phyloP scores from a whole-genome alignment of 1,140 invertebrate species.

The Alviniconcha marisindica region DNA sequence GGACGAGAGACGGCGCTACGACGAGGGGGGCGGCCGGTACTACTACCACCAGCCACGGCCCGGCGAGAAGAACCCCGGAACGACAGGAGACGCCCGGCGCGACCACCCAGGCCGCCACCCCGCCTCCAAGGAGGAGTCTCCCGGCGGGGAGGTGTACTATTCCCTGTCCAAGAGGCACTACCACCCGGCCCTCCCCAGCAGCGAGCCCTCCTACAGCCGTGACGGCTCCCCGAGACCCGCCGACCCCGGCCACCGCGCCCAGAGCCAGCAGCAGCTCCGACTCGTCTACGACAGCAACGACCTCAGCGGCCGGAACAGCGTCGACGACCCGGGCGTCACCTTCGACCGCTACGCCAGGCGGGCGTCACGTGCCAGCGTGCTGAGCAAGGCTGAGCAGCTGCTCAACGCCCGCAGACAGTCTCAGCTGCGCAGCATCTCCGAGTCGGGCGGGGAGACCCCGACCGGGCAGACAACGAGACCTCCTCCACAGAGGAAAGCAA shows the following conservation, averaged over 20 bases:
- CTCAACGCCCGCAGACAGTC: slow-evolving; percentile 24
- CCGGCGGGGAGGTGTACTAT: background rate
- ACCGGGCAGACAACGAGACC: no score
- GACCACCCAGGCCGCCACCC: background rate
- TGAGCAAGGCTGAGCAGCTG: slow-evolving; percentile 46
- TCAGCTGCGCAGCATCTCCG: slow-evolving; percentile 3
- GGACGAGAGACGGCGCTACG: background rate
- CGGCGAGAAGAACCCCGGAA: background rate
- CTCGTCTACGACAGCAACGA: slow-evolving; percentile 27
- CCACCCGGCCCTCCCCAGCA: background rate
- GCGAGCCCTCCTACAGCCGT: slow-evolving; percentile 33
- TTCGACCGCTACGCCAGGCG: slow-evolving; percentile 33
- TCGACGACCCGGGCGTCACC: background rate
- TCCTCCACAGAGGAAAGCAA: background rate
- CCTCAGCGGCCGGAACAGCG: background rate
- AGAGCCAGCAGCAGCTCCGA: background rate
- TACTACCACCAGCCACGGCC: background rate
- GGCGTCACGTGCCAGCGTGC: slow-evolving; percentile 39
- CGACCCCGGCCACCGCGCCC: background rate
- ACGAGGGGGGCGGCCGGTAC: background rate
- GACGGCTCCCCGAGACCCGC: background rate
- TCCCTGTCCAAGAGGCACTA: background rate
- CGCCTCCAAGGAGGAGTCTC: background rate
- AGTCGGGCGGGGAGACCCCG: background rate
- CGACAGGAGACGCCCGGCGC: background rate